Evolutionary conservation across 2,888 invertebrate genomes (phyloP).

Genomic region (Troilus luridus): DNA sequence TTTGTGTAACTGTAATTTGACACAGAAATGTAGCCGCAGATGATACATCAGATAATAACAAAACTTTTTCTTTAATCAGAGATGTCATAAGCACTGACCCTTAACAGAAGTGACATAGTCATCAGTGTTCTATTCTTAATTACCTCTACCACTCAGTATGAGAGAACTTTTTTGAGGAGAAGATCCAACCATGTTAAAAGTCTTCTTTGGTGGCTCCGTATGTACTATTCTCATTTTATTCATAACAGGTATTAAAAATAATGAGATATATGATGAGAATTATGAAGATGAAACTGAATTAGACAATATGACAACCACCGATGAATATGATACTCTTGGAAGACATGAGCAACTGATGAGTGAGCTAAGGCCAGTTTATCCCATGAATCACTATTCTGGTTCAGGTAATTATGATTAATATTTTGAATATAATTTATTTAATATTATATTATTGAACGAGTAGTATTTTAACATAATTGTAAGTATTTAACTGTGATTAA

Average conservation of each 20-base stretch:
- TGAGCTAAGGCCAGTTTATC: not conserved
- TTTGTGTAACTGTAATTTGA: not conserved
- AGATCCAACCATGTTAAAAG: constrained; percentile 38
- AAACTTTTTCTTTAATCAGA: constrained; percentile 36
- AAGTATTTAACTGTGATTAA: not conserved
- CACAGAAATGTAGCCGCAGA: not conserved
- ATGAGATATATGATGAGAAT: constrained; percentile 19
- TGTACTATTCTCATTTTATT: constrained; percentile 8
- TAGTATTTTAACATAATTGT: too few relatives aligned
- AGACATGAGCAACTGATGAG: constrained; percentile 48
- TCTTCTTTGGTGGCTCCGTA: not conserved
- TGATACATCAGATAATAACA: not conserved
- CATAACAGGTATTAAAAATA: not conserved
- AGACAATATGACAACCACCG: not conserved
- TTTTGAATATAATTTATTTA: too few relatives aligned
- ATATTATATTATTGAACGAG: too few relatives aligned
- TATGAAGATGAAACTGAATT: constrained; percentile 10
- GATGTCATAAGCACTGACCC: constrained; percentile 59
- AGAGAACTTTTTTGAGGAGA: not conserved
- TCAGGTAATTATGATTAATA: constrained; percentile 7
- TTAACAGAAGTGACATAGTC: not conserved
- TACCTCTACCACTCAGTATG: not conserved
- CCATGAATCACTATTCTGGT: constrained; percentile 29
- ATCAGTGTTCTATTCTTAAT: constrained; percentile 17
- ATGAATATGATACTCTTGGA: constrained; percentile 12